Base-by-base conservation (phyloP, 1,140 invertebrate genomes). In the Adelges cooleyi region DNA sequence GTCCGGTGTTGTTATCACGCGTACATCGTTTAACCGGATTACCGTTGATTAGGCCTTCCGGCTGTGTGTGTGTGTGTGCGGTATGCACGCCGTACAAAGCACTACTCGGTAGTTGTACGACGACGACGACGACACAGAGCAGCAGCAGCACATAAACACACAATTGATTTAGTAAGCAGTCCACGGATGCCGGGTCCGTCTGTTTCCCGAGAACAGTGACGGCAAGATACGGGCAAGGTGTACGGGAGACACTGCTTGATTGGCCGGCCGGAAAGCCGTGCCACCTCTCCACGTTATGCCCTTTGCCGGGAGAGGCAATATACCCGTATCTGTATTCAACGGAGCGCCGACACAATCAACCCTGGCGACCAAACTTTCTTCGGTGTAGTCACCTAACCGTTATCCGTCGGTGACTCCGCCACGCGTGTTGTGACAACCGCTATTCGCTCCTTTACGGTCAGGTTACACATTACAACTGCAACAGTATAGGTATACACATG, bases 111-210 rank as follows among this genome's bases (percentile, higher is more conserved):
- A n/a, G n/a, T n/a, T n/a, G n/a, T n/a, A n/a, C n/a, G 29, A 11
- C 29, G 29, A 33, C 11, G 11, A 5, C 29, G 29, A 33, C 11
- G 29, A 11, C 29, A 33, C 29, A 11, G 29, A 33, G 23, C 33
- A 6, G 36, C 22, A 33, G 38, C 51, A 29, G 17, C 15, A 53
- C 29, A 38, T 15, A 52, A 9, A 52, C 27, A 52, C 33, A 36
- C 56, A 48, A 62, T 62, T 62, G 56, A 62, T 62, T 62, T 62
- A 62, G 56, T 62, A 62, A 48, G 56, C 56, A 62, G 56, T 48
- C 56, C 56, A 62, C 56, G 56, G 40, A 62, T 48, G 27, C 56
- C 42, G 42, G 40, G 40, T 29, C 42, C 56, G 42, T 33, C 56
- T 22, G 42, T 48, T 62, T 25, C 15, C 17, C 4, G 17, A 6